Evolutionary conservation across 2,113 vertebrate genomes (phyloP), one percentile per base, ranked within the genome.

Genomic region (Halcyon malimbica): DNA sequence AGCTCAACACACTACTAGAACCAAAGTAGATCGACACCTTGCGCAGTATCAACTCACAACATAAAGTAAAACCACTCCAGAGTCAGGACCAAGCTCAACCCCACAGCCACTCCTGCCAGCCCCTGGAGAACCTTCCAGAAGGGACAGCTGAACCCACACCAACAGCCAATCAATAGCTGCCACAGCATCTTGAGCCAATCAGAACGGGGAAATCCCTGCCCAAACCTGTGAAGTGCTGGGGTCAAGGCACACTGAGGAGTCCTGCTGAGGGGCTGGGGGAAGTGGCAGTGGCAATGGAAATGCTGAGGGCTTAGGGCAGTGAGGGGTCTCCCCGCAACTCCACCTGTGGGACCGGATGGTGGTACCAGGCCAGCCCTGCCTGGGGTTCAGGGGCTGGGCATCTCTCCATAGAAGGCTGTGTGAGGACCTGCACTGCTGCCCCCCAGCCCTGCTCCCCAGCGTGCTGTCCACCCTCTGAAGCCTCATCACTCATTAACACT

Each of bases 251-350:
- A 15, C 42, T 44, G 28, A 37, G 16, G 23, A 5, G 21, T 3
- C 3, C 25, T 33, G 18, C 21, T 1, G 1, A 53, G n/a, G 56
- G 50, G 65, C 8, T 37, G 44, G 4, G 13, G 5, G 41, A 16
- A 59, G 54, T 2, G 51, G 54, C 5, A 14, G 25, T 15, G 10
- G 9, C 8, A 5, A 3, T 14, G 13, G 37, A 12, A 41, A 29
- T 6, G 1, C 13, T 2, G 1, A 16, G 51, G 51, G 15, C 18
- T 28, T 21, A 0, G 1, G 33, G 14, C 7, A 26, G 31, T 0
- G 1, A 2, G 28, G 5, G 5, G 28, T 18, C 6, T 9, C 4
- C 11, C 5, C 33, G 10, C 31, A 17, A 69, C 21, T 51, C 9
- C 10, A 7, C 33, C 1, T 23, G 11, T 1, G 3, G 18, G 18